A percentile compares a stretch with the other conserved stretches of the same genome.
phyloP scores from a whole-genome alignment of 92 coral and sea anemone genomes.

The Umimayanthus kanabou region DNA sequence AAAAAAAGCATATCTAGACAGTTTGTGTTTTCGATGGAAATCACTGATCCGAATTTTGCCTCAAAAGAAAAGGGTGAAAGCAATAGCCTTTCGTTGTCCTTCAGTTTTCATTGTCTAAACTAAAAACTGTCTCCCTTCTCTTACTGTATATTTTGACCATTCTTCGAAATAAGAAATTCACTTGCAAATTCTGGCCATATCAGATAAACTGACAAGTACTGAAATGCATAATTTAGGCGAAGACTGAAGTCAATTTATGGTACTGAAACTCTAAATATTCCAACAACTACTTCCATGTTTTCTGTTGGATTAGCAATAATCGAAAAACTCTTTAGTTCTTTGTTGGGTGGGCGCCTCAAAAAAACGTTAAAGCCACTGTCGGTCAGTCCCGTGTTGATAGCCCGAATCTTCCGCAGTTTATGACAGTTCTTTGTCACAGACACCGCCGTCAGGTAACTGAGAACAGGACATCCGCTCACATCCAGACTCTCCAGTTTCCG shows the following conservation, averaged over 20 bases:
- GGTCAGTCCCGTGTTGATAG: conserved; percentile 27
- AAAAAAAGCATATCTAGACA: too few species aligned
- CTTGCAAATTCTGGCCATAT: not conserved
- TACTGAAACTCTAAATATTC: conserved; percentile 18
- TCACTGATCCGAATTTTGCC: too few species aligned
- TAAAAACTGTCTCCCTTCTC: too few species aligned
- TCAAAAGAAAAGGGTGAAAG: too few species aligned
- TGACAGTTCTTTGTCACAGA: conserved; percentile 19
- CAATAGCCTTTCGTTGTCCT: too few species aligned
- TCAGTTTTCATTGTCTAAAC: too few species aligned
- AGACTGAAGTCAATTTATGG: not conserved
- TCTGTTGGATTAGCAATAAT: conserved; percentile 33
- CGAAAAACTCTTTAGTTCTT: conserved; percentile 25
- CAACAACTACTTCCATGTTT: conserved; percentile 26
- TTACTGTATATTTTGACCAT: not conserved
- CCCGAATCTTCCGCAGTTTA: conserved; percentile 27
- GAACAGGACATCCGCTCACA: conserved; percentile 30
- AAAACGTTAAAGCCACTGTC: conserved; percentile 15
- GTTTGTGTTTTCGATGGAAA: too few species aligned
- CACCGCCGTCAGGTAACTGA: conserved; percentile 8
- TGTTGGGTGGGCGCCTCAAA: conserved; percentile 14
- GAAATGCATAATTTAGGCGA: not conserved
- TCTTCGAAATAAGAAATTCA: not conserved
- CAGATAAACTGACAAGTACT: too few species aligned
- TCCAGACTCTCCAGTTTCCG: conserved; percentile 22